Percentiles rank a stretch among this genome's conserved stretches.
Evolutionary conservation across 2,888 invertebrate genomes (phyloP).

Genomic region (Lamellibrachia satsuma): DNA sequence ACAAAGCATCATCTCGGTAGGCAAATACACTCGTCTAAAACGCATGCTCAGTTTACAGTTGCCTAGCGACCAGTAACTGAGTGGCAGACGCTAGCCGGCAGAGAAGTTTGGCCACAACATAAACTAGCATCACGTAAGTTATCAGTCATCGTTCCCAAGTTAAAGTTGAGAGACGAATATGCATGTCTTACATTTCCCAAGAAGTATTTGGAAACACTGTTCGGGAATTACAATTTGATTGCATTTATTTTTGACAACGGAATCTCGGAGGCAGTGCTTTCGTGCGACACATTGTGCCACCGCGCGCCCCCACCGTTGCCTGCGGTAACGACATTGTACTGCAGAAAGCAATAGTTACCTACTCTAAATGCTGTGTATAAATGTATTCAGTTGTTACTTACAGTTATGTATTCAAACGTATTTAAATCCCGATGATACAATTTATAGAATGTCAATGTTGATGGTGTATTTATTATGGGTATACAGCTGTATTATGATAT

Average conservation of each 20-base stretch:
- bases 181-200: neutral
- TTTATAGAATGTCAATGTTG: neutral
- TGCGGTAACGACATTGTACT: neutral
- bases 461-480: neutral
- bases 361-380: neutral
- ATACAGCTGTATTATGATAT: too few species aligned
- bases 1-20: neutral
- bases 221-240: neutral
- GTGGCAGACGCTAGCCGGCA: neutral
- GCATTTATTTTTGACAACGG: neutral
- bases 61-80: slow-evolving; percentile 13
- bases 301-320: neutral
- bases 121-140: slow-evolving; percentile 17
- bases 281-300: neutral
- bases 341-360: neutral
- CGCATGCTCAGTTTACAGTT: slow-evolving; percentile 17
- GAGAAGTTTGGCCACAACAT: neutral
- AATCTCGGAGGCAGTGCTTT: neutral
- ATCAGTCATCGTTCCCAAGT: neutral
- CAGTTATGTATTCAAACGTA: neutral
- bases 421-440: neutral
- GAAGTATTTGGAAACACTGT: neutral
- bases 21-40: neutral
- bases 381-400: neutral
- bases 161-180: neutral